Evolutionary conservation across 2,113 vertebrate genomes (phyloP).

Genomic region (Bucco capensis): DNA sequence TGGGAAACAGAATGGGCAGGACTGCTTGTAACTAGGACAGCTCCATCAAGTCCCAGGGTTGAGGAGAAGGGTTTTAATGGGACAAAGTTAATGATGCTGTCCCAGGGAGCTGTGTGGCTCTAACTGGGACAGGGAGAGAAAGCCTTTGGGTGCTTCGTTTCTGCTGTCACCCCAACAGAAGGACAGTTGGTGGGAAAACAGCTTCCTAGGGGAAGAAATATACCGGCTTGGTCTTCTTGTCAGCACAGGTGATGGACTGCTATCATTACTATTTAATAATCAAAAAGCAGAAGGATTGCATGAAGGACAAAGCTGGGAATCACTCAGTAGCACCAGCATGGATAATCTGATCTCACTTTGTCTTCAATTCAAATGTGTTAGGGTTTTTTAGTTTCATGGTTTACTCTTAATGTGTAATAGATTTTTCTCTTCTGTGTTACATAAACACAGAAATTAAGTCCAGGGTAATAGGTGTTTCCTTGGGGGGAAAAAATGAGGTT

Average conservation of each 20-base stretch:
- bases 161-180: conserved; percentile 14
- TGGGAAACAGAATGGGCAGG: neutral
- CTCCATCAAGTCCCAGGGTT: neutral
- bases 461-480: neutral
- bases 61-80: neutral
- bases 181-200: neutral
- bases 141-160: neutral
- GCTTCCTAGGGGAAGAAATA: neutral
- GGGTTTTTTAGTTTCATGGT: neutral
- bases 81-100: neutral
- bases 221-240: neutral
- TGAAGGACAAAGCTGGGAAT: neutral
- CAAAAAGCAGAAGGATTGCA: neutral
- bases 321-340: neutral
- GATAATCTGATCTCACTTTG: neutral
- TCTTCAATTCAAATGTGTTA: neutral
- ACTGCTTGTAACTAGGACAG: neutral
- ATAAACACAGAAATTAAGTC: neutral
- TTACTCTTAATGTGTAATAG: neutral
- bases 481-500: neutral
- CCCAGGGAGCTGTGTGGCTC: neutral
- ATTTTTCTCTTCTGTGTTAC: neutral
- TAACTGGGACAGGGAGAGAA: conserved; percentile 1
- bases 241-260: neutral
- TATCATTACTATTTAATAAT: neutral